phyloP scores from a whole-genome alignment of 2,797 vertebrate species.

The Champsocephalus gunnari region DNA sequence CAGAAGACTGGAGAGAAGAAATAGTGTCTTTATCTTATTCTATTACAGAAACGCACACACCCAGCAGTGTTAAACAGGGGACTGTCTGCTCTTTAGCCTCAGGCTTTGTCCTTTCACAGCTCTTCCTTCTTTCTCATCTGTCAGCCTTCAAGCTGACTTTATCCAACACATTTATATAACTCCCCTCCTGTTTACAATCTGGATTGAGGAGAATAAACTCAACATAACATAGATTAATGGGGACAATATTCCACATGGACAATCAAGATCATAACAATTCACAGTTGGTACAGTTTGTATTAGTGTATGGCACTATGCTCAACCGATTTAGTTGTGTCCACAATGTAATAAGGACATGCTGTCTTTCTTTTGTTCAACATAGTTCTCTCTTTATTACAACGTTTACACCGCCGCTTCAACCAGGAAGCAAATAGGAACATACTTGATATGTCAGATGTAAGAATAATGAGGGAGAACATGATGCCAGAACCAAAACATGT shows the following conservation, averaged over 20 bases:
- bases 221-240: neutral
- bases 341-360: neutral
- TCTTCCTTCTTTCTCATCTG: slow-evolving; percentile 43
- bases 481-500: neutral
- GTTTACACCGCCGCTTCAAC: neutral
- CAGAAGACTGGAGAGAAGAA: slow-evolving; percentile 40
- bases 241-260: slow-evolving; percentile 6
- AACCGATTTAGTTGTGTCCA: neutral
- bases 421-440: neutral
- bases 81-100: slow-evolving; percentile 51
- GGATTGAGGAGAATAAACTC: neutral
- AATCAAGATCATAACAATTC: neutral
- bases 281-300: neutral
- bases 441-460: neutral
- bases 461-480: neutral
- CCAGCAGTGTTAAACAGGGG: slow-evolving; percentile 48
- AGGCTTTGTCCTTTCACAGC: slow-evolving; percentile 49
- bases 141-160: slow-evolving; percentile 40
- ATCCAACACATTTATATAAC: slow-evolving; percentile 23
- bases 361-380: neutral
- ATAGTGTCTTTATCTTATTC: slow-evolving; percentile 50
- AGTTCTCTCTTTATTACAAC: neutral
- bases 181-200: slow-evolving; percentile 21
- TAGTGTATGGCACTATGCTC: neutral
- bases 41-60: slow-evolving; percentile 23